Conservation (phyloP, 2,888 invertebrate genomes). For the Pyrrhosoma nymphula region DNA sequence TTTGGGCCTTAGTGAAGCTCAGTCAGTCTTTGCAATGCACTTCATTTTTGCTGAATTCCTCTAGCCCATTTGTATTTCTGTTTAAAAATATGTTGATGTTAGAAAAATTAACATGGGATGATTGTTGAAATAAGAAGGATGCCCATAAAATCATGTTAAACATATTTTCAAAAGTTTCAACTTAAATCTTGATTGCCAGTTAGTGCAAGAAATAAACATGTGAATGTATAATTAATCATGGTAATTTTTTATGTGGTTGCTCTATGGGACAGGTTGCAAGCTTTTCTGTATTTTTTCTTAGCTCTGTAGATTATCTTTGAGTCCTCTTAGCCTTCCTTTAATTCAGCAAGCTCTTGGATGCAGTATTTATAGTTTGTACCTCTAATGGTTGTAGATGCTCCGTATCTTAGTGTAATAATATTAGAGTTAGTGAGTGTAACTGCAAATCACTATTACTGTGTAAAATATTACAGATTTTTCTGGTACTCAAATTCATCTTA, state of each 20-base stretch:
- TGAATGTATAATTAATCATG: background rate
- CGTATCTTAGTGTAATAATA: too few species aligned
- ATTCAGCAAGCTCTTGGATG: background rate
- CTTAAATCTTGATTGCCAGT: background rate
- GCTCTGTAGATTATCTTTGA: background rate
- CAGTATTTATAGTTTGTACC: background rate
- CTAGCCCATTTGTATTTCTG: background rate
- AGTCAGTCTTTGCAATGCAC: background rate
- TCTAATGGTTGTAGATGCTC: background rate
- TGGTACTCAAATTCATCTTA: too few species aligned
- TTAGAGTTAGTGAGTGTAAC: too few species aligned
- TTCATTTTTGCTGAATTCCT: background rate
- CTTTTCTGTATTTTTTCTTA: background rate
- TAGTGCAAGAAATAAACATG: too few species aligned
- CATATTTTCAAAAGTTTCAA: background rate
- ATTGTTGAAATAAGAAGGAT: background rate
- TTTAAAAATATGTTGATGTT: background rate
- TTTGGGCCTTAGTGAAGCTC: background rate
- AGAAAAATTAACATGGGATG: background rate
- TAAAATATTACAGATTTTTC: too few species aligned
- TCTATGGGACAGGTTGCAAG: background rate
- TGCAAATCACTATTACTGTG: too few species aligned
- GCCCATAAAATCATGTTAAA: background rate
- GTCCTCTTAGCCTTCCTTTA: background rate
- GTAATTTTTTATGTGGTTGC: background rate